Percentiles rank a stretch among this genome's conserved stretches.
phyloP scores from a whole-genome alignment of 2,113 vertebrate genomes.

The Malurus elegans region DNA sequence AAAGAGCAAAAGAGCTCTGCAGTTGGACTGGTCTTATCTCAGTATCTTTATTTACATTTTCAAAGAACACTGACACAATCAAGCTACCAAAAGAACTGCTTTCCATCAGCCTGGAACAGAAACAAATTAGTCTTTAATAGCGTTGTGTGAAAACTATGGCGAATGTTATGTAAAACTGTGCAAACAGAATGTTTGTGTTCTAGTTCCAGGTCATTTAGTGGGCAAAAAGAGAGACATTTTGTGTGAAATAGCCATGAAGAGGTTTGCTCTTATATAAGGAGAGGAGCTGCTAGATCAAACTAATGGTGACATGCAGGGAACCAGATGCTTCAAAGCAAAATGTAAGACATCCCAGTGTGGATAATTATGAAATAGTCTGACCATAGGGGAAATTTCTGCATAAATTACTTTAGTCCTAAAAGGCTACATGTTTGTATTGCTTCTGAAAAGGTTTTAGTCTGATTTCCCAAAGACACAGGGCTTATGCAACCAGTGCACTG shows the following conservation, averaged over 20 bases:
- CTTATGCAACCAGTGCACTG: conserved; percentile 39
- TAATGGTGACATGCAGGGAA: not conserved
- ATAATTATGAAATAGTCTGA: conserved; percentile 52
- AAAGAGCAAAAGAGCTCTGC: conserved; percentile 23
- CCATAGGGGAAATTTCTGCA: conserved; percentile 56
- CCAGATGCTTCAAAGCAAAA: conserved; percentile 52
- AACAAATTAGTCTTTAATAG: conserved; percentile 58
- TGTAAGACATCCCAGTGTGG: conserved; percentile 35
- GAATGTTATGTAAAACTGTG: conserved; percentile 63
- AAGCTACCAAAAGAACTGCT: conserved; percentile 52
- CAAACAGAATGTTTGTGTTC: conserved; percentile 61
- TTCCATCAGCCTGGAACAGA: conserved; percentile 56
- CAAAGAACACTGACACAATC: conserved; percentile 52
- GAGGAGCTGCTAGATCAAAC: conserved; percentile 27
- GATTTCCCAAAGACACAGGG: conserved; percentile 39
- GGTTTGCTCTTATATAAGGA: conserved; percentile 29
- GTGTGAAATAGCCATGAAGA: conserved; percentile 35
- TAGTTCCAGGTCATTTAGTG: conserved; percentile 63
- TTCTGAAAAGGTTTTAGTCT: conserved; percentile 43
- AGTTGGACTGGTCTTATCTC: conserved; percentile 55
- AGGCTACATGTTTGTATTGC: conserved; percentile 45
- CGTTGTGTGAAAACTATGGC: conserved; percentile 51
- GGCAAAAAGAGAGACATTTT: conserved; percentile 41
- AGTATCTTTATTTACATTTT: conserved; percentile 66
- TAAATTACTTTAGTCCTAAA: conserved; percentile 45